These are phyloP conservation scores for Dermatemys mawii DNA, from an alignment of 2,113 vertebrate species.

Conservation along the genomic window DNA sequence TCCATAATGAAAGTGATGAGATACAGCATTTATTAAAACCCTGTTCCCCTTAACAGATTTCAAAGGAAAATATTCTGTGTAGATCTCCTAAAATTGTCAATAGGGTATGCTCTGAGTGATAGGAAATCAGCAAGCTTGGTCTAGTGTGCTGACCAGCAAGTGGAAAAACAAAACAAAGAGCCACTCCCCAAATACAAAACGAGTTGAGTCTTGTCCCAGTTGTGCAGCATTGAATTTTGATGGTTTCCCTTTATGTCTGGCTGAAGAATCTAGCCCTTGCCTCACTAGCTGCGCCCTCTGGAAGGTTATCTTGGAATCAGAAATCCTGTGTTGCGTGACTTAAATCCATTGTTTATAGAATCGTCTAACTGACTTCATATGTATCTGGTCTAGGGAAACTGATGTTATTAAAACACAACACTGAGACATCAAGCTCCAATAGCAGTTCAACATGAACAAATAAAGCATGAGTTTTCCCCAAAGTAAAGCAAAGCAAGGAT, in stretches of 20 bases:
- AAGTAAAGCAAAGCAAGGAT: slow-evolving; percentile 76
- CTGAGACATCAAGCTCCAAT: slow-evolving; percentile 78
- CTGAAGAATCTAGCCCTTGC: slow-evolving; percentile 68
- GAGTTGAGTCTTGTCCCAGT: background rate
- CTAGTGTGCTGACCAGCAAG: slow-evolving; percentile 9
- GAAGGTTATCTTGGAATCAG: slow-evolving; percentile 79
- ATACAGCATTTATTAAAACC: slow-evolving; percentile 26
- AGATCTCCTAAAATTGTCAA: slow-evolving; percentile 71
- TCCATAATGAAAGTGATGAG: slow-evolving; percentile 33
- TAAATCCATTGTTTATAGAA: slow-evolving; percentile 79
- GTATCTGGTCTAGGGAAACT: slow-evolving; percentile 80
- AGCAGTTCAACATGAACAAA: slow-evolving; percentile 81
- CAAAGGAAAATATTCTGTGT: slow-evolving; percentile 51
- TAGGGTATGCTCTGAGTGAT: background rate
- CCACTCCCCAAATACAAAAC: slow-evolving; percentile 10
- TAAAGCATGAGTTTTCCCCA: slow-evolving; percentile 79
- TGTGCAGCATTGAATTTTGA: slow-evolving; percentile 16
- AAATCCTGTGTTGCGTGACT: slow-evolving; percentile 80
- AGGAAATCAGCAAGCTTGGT: slow-evolving; percentile 48
- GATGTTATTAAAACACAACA: slow-evolving; percentile 82
- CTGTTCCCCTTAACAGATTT: slow-evolving; percentile 43
- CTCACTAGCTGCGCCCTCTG: slow-evolving; percentile 41
- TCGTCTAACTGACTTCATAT: slow-evolving; percentile 78
- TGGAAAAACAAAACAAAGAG: slow-evolving; percentile 57
- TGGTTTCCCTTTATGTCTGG: slow-evolving; percentile 15